Percentiles rank a stretch among this genome's conserved stretches.
Conservation (phyloP, 2,888 invertebrate species). For the Parthenolecanium corni region DNA sequence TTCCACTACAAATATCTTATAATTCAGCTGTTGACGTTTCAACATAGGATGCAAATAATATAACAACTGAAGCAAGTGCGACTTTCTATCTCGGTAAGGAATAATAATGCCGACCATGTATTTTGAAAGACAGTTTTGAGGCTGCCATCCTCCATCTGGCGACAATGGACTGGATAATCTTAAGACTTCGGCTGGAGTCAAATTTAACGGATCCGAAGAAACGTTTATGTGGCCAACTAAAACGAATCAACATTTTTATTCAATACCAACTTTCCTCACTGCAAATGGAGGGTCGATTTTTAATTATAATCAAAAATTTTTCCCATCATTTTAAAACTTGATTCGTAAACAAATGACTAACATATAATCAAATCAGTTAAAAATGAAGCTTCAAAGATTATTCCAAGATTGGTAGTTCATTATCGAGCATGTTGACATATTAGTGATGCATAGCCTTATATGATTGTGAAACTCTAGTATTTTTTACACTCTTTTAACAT, state of each 20-base stretch:
- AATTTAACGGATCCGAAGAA: constrained; percentile 25
- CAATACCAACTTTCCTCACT: too few species aligned
- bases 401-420: too few species aligned
- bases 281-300: too few species aligned
- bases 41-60: constrained; percentile 43
- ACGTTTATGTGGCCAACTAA: constrained; percentile 19
- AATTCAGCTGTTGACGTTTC: constrained; percentile 42
- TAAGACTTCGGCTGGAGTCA: constrained; percentile 29
- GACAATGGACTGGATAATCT: constrained; percentile 30
- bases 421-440: too few species aligned
- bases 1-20: constrained; percentile 44
- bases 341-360: too few species aligned
- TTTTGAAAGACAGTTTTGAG: constrained; percentile 40
- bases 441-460: too few species aligned
- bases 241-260: background rate
- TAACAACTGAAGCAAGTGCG: constrained; percentile 41
- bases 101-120: constrained; percentile 47
- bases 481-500: too few species aligned
- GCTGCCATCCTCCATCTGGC: constrained; percentile 45
- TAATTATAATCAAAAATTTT: too few species aligned
- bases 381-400: too few species aligned
- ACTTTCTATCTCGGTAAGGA: constrained; percentile 44
- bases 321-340: too few species aligned
- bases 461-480: too few species aligned
- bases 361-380: too few species aligned